A percentile compares a stretch with the other conserved stretches of the same genome.
Evolutionary conservation across 2,113 vertebrate genomes (phyloP).

Genomic region (Oreochromis aureus): DNA sequence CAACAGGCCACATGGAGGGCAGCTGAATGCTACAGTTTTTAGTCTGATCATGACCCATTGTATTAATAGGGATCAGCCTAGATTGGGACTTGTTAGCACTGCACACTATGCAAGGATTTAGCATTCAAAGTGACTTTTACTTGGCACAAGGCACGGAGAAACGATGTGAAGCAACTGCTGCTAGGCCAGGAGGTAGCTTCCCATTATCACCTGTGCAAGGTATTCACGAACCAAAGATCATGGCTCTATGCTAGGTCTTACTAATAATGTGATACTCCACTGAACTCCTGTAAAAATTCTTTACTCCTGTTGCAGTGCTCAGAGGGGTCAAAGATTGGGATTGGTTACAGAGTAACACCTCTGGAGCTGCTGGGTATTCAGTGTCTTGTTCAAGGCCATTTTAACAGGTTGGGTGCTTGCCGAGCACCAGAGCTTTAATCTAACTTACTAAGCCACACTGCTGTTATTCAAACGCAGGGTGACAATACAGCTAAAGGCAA

Average conservation of each 20-base stretch:
- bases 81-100: constrained; percentile 44
- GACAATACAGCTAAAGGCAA: not conserved
- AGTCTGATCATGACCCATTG: constrained; percentile 32
- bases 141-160: constrained; percentile 40
- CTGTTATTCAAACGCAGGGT: not conserved
- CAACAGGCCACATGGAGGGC: not conserved
- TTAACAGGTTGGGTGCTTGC: not conserved
- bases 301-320: not conserved
- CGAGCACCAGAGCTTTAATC: not conserved
- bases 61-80: constrained; percentile 50
- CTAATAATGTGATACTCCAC: constrained; percentile 13
- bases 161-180: constrained; percentile 29
- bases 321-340: not conserved
- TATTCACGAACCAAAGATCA: constrained; percentile 19
- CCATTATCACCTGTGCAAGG: constrained; percentile 48
- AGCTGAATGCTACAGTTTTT: not conserved
- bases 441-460: not conserved
- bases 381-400: constrained; percentile 10
- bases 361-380: not conserved
- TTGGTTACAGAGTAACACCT: not conserved
- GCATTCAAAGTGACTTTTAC: constrained; percentile 40
- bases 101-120: constrained; percentile 32
- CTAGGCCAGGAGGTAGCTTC: constrained; percentile 41
- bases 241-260: not conserved
- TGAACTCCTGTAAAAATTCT: constrained; percentile 8